Evolutionary conservation across 2,888 invertebrate genomes (phyloP).

Genomic region (Trypoxylon attenuatum): DNA sequence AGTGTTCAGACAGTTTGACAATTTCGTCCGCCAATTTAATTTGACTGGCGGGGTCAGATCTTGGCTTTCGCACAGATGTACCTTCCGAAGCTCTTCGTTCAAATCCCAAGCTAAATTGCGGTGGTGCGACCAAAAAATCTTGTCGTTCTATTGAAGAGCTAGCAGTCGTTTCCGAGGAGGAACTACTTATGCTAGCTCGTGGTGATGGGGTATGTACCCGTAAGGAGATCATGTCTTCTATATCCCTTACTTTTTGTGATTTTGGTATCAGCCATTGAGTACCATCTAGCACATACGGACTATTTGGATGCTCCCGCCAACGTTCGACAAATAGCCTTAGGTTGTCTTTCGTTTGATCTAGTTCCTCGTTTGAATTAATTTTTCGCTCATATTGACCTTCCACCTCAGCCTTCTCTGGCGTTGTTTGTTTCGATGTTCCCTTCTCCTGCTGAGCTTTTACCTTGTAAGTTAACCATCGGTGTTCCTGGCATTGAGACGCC

Average conservation of each 20-base stretch:
- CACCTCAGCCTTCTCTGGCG: background rate
- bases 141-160: slow-evolving; percentile 22
- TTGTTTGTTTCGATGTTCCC: background rate
- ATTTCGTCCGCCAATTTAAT: slow-evolving; percentile 86
- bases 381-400: background rate
- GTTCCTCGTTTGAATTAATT: slow-evolving; percentile 73
- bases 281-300: slow-evolving; percentile 86
- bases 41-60: slow-evolving; percentile 65
- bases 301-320: slow-evolving; percentile 92
- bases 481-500: slow-evolving; percentile 88
- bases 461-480: slow-evolving; percentile 87
- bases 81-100: slow-evolving; percentile 88
- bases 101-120: slow-evolving; percentile 73
- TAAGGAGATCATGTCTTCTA: slow-evolving; percentile 68
- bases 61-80: slow-evolving; percentile 69
- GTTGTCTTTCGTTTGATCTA: slow-evolving; percentile 89
- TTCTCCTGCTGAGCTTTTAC: slow-evolving; percentile 54
- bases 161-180: slow-evolving; percentile 63
- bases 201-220: slow-evolving; percentile 88
- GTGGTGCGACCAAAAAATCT: slow-evolving; percentile 28
- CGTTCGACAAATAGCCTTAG: slow-evolving; percentile 89
- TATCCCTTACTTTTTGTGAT: background rate
- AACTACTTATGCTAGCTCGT: slow-evolving; percentile 84
- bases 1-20: slow-evolving; percentile 86
- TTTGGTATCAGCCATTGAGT: slow-evolving; percentile 3